phyloP scores from a whole-genome alignment of 2,888 invertebrate species.

The Zaprionus lineosus region DNA sequence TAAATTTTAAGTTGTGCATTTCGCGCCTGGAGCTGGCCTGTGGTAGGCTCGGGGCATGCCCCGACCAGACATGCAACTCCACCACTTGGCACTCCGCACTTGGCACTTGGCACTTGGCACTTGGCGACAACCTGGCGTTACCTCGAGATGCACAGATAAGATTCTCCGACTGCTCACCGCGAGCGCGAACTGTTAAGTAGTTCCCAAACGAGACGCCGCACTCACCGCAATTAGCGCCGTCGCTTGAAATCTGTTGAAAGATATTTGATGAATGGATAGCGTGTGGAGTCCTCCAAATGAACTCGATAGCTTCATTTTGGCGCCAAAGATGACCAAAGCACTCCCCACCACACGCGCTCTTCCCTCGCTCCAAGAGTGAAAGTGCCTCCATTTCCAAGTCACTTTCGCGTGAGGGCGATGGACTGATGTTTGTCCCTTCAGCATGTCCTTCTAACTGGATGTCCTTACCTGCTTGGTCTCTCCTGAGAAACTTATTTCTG shows the following conservation, averaged over 20 bases:
- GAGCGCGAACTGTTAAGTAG: conserved; percentile 20
- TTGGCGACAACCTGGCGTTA: conserved; percentile 72
- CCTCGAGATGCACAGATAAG: conserved; percentile 73
- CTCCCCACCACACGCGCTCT: too few species aligned
- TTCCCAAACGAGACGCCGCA: conserved; percentile 40
- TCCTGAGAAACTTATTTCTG: too few species aligned
- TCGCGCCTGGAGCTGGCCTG: conserved; percentile 53
- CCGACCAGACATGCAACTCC: conserved; percentile 15
- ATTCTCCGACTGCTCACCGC: conserved; percentile 51
- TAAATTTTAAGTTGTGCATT: conserved; percentile 71
- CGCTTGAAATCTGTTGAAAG: conserved; percentile 74
- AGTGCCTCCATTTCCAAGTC: too few species aligned
- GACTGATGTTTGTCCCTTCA: too few species aligned
- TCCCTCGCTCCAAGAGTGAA: too few species aligned
- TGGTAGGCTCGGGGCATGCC: conserved; percentile 18
- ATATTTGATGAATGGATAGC: conserved; percentile 72
- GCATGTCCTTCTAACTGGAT: too few species aligned
- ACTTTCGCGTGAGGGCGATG: too few species aligned
- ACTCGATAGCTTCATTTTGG: too few species aligned
- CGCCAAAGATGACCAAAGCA: too few species aligned
- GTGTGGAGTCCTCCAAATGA: conserved; percentile 31
- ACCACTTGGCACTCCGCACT: conserved; percentile 40
- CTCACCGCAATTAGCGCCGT: conserved; percentile 57
- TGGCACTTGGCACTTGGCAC: conserved; percentile 29
- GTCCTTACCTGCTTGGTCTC: too few species aligned